phyloP scores from a whole-genome alignment of 1,140 invertebrate genomes.

The Arion vulgaris region DNA sequence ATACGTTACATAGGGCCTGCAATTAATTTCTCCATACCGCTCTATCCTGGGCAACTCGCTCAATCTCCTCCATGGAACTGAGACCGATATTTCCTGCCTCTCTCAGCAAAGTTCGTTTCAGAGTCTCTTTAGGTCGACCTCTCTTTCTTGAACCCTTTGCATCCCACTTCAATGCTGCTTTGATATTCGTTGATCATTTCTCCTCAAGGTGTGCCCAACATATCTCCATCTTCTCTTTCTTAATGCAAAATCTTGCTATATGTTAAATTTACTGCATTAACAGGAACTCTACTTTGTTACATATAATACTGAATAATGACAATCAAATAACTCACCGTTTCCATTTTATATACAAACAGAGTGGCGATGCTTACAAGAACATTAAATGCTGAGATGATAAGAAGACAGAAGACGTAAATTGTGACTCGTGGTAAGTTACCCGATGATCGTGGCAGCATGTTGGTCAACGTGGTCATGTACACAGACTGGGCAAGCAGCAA shows the following conservation, averaged over 20 bases:
- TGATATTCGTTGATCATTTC: too few species aligned
- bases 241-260: neutral
- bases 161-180: too few species aligned
- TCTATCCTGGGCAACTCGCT: too few species aligned
- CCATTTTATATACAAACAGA: neutral
- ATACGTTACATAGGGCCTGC: too few species aligned
- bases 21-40: too few species aligned
- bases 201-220: too few species aligned
- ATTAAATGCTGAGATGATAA: neutral
- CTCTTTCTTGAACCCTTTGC: too few species aligned
- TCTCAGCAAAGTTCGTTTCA: too few species aligned
- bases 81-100: too few species aligned
- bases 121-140: too few species aligned
- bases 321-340: neutral
- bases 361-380: neutral
- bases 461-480: neutral
- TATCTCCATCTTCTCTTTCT: too few species aligned
- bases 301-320: neutral
- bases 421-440: neutral
- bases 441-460: neutral
- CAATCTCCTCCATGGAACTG: too few species aligned
- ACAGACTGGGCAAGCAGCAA: constrained; percentile 2
- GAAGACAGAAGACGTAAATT: constrained; percentile 6
- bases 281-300: neutral
- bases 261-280: neutral